Conservation (phyloP, 2,113 vertebrate genomes). For the Pedetes capensis region DNA sequence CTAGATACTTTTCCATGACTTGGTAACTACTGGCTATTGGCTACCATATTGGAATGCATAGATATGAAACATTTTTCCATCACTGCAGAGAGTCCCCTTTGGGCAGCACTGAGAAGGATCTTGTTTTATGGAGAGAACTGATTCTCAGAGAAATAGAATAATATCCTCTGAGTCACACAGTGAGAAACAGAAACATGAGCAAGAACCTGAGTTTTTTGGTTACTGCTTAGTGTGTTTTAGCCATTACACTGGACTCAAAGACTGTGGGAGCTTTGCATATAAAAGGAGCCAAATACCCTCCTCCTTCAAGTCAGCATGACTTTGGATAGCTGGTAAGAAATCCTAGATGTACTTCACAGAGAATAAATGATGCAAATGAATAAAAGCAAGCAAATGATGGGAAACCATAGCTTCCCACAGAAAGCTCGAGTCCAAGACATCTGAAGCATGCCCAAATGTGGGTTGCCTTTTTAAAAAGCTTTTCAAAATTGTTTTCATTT, state of each 20-base stretch:
- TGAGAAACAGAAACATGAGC: background rate
- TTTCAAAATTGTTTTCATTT: slow-evolving; percentile 69
- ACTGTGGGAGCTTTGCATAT: background rate
- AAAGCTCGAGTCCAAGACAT: slow-evolving; percentile 51
- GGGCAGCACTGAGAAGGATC: background rate
- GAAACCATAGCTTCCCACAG: slow-evolving; percentile 31
- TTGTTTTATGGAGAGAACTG: background rate
- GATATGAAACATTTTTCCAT: background rate
- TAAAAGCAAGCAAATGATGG: background rate
- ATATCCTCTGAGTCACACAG: background rate
- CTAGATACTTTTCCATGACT: background rate
- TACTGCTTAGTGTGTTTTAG: background rate
- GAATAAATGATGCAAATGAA: background rate
- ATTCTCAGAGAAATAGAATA: background rate
- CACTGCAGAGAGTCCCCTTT: background rate
- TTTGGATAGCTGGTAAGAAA: slow-evolving; percentile 9
- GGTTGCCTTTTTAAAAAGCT: slow-evolving; percentile 11
- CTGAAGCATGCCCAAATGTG: slow-evolving; percentile 2
- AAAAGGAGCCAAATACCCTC: background rate
- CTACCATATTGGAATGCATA: background rate
- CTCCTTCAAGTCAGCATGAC: background rate
- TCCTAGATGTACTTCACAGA: background rate
- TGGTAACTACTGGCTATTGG: background rate
- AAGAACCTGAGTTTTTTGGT: background rate
- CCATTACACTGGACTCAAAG: background rate